These are phyloP conservation scores for Hypolimnas misippus DNA, from an alignment of 2,888 invertebrate species.

Conservation along the genomic window DNA sequence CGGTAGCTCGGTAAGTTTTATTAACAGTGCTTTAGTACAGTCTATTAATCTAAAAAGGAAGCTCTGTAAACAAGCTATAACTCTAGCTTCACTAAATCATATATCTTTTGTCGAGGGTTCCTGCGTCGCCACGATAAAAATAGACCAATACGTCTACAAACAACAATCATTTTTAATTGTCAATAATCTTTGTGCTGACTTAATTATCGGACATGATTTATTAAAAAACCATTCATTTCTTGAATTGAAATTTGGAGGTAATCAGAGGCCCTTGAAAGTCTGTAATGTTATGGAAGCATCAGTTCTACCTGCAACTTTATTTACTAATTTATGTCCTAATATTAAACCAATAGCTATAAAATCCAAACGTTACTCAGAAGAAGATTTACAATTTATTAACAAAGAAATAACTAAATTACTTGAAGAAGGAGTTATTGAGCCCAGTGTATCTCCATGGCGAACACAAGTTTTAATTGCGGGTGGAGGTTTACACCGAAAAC, in stretches of 20 bases:
- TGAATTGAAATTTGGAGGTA: not conserved
- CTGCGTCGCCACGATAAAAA: not conserved
- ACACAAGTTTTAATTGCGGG: not conserved
- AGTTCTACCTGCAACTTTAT: too few relatives aligned
- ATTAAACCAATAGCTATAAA: too few relatives aligned
- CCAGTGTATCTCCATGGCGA: conserved; percentile 24
- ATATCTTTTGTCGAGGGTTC: not conserved
- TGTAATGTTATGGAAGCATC: too few relatives aligned
- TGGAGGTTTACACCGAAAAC: conserved; percentile 39
- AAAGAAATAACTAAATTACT: conserved; percentile 23
- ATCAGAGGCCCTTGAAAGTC: too few relatives aligned
- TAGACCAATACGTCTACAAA: not conserved
- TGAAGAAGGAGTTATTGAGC: conserved; percentile 22
- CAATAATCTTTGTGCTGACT: not conserved
- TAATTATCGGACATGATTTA: not conserved
- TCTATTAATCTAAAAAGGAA: not conserved
- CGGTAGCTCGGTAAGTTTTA: not conserved
- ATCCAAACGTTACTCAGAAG: conserved; percentile 12
- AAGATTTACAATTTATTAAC: conserved; percentile 20
- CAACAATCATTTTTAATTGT: not conserved
- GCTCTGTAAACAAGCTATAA: not conserved
- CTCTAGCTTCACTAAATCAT: not conserved
- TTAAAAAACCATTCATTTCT: not conserved
- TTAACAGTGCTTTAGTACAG: not conserved
- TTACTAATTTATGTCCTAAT: too few relatives aligned